Evolutionary conservation across 2,113 vertebrate species (phyloP).

Genomic region (Mobula hypostoma): DNA sequence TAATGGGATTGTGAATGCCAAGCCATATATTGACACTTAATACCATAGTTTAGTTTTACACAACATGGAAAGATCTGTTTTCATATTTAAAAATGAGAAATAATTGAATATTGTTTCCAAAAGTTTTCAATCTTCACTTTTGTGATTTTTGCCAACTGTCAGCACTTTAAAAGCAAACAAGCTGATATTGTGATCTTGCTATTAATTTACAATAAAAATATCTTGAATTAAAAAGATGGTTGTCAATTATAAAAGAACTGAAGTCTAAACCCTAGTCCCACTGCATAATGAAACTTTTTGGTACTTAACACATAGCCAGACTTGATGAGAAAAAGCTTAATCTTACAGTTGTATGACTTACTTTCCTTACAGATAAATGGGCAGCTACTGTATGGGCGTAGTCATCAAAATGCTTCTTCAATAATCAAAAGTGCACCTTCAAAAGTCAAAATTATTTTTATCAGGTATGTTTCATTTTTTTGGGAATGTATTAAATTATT

Average conservation of each 20-base stretch:
- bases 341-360: background rate
- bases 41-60: background rate
- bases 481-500: background rate
- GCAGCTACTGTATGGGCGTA: conserved; percentile 86
- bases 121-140: background rate
- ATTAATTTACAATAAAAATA: background rate
- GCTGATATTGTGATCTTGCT: background rate
- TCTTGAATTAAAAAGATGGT: background rate
- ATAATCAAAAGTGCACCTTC: conserved; percentile 90
- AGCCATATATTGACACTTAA: background rate
- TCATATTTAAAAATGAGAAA: background rate
- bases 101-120: background rate
- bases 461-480: conserved; percentile 64
- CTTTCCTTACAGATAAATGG: conserved; percentile 74
- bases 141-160: too few relatives aligned
- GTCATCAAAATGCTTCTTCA: conserved; percentile 93
- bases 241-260: background rate
- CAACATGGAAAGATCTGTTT: background rate
- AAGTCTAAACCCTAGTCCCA: background rate
- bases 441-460: conserved; percentile 87
- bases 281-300: background rate
- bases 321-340: background rate
- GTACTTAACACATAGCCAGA: background rate
- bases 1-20: background rate
- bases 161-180: background rate